phyloP scores from a whole-genome alignment of 30 jellyfish, hydroid and myxozoan genomes.

The Turritopsis dohrnii region DNA sequence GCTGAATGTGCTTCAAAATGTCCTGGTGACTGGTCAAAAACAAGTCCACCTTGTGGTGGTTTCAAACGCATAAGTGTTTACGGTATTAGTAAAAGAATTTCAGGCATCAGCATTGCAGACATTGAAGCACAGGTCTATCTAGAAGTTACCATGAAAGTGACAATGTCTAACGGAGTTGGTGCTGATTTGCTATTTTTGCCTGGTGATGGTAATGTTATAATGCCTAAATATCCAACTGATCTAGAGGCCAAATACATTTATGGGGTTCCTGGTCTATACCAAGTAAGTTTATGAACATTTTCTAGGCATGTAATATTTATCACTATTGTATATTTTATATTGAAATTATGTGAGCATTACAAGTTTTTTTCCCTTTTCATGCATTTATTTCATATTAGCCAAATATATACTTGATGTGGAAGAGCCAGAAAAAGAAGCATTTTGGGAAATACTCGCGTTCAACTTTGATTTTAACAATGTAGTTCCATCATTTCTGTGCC shows the following conservation, averaged over 20 bases:
- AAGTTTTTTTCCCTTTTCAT: no score
- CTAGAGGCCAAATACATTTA: background rate
- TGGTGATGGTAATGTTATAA: constrained; percentile 5
- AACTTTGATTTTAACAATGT: no score
- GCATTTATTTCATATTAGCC: no score
- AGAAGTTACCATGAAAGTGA: background rate
- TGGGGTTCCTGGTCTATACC: constrained; percentile 43
- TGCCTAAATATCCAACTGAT: background rate
- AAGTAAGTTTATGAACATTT: constrained; percentile 14
- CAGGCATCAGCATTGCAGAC: constrained; percentile 37
- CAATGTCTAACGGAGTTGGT: constrained; percentile 20
- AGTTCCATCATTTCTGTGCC: no score
- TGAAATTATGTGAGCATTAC: no score
- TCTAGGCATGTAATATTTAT: no score
- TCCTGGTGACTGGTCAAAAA: constrained; percentile 17
- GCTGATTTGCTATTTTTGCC: constrained; percentile 14
- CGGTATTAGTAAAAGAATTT: constrained; percentile 61
- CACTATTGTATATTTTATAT: no score
- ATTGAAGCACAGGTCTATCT: background rate
- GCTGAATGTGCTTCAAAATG: constrained; percentile 50
- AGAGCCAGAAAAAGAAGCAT: no score
- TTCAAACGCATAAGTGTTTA: constrained; percentile 71
- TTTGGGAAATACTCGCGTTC: no score
- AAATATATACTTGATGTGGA: no score
- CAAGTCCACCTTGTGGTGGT: constrained; percentile 86